Base-by-base conservation (phyloP, 2,797 vertebrate genomes). In the Tapirus indicus region DNA sequence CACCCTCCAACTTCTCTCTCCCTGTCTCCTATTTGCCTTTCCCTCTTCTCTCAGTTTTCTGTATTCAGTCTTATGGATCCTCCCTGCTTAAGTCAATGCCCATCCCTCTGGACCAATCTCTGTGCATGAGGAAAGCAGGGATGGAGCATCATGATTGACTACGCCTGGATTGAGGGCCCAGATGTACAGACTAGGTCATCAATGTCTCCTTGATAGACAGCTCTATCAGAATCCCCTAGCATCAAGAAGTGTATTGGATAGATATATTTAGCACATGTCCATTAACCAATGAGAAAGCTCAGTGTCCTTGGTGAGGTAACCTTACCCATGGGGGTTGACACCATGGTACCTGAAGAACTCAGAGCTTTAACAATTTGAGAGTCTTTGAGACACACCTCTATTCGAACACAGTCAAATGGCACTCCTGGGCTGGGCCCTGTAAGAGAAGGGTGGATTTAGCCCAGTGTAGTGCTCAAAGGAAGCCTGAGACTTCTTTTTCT, bases 81-180 rank as follows among this genome's bases (percentile, higher is more conserved):
- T 11, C 52, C 7, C 10, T 49, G 25, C 12, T 47, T 47, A 38
- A 5, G 23, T 7, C 49, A 38, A 1, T 66, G 35, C 16, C 6
- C 56, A 52, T 64, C 4, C 0, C 21, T 41, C 11, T 41, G 23
- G 49, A 38, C 35, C 35, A 86, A 23, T 92, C 25, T 69, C 16
- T 21, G 4, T 62, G 91, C 29, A 13, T 38, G 10, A 14, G 25
- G 69, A 72, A 89, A 44, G 7, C 75, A 71, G 6, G 8, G 27
- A 74, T 17, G 32, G 12, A 52, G 7, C 27, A 7, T 4, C 4
- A 0, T 14, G 8, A 75, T n/a, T 56, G 72, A 29, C 32, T 23
- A 52, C 29, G 1, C 5, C 56, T n/a, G 7, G 16, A 3, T 7
- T 3, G 4, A 58, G 7, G 38, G n/a, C 13, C 27, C 41, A 10